A percentile compares a stretch with the other conserved stretches of the same genome.
These are phyloP conservation scores for Sterna hirundo DNA, from an alignment of 2,113 vertebrate species.

Conservation along the genomic window DNA sequence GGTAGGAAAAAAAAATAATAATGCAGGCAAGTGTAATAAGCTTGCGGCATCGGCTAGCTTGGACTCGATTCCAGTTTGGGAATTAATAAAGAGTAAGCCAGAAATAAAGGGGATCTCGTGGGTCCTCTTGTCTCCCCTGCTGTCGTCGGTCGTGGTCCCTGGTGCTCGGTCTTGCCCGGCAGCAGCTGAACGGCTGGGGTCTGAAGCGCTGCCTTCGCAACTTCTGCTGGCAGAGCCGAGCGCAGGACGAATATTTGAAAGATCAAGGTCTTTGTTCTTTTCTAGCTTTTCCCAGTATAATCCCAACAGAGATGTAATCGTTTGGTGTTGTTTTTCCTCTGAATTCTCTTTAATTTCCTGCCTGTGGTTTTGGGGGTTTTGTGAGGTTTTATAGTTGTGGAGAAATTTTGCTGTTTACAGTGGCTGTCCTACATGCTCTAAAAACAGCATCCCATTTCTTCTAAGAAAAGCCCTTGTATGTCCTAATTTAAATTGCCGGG, in stretches of 20 bases:
- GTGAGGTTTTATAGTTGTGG: not conserved
- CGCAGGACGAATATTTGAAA: not conserved
- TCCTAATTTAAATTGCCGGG: conserved; percentile 18
- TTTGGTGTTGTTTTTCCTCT: conserved; percentile 27
- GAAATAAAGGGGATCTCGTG: not conserved
- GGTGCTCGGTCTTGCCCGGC: not conserved
- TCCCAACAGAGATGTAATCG: conserved; percentile 30
- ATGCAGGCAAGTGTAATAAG: conserved; percentile 1
- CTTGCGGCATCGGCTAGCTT: not conserved
- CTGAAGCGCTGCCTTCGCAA: not conserved
- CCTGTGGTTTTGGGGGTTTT: conserved; percentile 33
- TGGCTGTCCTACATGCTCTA: not conserved
- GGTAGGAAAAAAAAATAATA: not conserved
- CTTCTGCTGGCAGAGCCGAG: not conserved
- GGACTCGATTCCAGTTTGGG: not conserved
- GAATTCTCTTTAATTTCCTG: conserved; percentile 58
- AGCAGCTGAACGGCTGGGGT: not conserved
- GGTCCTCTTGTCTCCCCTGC: not conserved
- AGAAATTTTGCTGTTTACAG: conserved; percentile 24
- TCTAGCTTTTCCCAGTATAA: conserved; percentile 35
- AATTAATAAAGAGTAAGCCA: not conserved
- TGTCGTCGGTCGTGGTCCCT: accelerated
- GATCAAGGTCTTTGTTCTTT: conserved; percentile 36
- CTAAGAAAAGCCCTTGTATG: conserved; percentile 29
- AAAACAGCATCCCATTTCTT: conserved; percentile 18